A percentile compares a stretch with the other conserved stretches of the same genome.
phyloP scores from a whole-genome alignment of 2,888 invertebrate genomes.

The Drosophila leonis region DNA sequence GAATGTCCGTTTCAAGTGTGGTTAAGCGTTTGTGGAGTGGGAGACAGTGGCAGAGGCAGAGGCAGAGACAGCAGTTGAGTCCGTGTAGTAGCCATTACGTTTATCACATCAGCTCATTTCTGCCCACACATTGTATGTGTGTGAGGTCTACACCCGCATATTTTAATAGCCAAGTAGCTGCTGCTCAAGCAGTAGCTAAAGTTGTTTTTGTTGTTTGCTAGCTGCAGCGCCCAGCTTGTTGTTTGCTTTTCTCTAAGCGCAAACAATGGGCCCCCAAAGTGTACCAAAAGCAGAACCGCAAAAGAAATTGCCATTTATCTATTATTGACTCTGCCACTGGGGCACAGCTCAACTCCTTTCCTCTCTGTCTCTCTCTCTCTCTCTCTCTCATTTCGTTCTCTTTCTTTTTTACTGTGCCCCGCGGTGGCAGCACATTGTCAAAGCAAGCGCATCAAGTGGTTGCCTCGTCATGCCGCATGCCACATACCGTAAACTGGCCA shows the following conservation, averaged over 20 bases:
- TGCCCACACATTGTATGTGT: slow-evolving; percentile 28
- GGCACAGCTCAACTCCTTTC: slow-evolving; percentile 26
- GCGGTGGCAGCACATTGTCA: slow-evolving; percentile 38
- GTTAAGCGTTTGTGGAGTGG: slow-evolving; percentile 1
- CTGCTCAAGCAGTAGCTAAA: neutral
- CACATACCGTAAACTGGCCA: slow-evolving; percentile 30
- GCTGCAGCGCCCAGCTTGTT: slow-evolving; percentile 16
- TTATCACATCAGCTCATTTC: slow-evolving; percentile 59
- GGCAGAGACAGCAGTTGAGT: neutral
- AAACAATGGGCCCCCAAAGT: slow-evolving; percentile 61
- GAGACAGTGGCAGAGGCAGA: neutral
- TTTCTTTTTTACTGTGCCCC: neutral
- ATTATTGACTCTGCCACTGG: slow-evolving; percentile 70
- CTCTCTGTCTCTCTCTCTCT: slow-evolving; percentile 2
- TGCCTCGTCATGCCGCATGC: slow-evolving; percentile 34
- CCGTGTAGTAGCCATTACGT: slow-evolving; percentile 57
- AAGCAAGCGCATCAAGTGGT: slow-evolving; percentile 73
- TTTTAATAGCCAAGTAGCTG: slow-evolving; percentile 77
- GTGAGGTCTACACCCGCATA: slow-evolving; percentile 62
- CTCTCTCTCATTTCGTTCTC: neutral
- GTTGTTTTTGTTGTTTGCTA: neutral
- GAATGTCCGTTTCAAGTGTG: slow-evolving; percentile 43
- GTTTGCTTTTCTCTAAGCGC: slow-evolving; percentile 67
- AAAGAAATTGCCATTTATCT: slow-evolving; percentile 80
- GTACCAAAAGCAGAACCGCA: slow-evolving; percentile 43